A percentile compares a stretch with the other conserved stretches of the same genome.
Evolutionary conservation across 2,888 invertebrate species (phyloP).

Genomic region (Acanthoscelides obtectus): DNA sequence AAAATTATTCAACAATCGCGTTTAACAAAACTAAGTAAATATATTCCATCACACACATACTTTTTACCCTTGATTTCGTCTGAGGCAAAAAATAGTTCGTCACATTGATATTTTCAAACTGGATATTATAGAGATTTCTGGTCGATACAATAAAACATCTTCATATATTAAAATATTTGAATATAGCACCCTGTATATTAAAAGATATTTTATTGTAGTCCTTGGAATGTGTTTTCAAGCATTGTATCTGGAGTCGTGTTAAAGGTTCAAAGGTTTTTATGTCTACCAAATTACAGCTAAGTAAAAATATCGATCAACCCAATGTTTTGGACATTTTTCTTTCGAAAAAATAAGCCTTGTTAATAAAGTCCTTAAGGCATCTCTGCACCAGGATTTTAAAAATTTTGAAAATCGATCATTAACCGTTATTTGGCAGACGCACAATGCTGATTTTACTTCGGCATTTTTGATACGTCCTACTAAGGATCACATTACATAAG

Average conservation of each 20-base stretch:
- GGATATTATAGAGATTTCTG: not conserved
- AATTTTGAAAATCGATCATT: not conserved
- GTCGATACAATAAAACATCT: conserved; percentile 24
- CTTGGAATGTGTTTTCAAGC: not conserved
- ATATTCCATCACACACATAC: not conserved
- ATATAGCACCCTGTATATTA: conserved; percentile 27
- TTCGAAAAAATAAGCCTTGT: too few species aligned
- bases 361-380: too few species aligned
- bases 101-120: not conserved
- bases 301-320: not conserved
- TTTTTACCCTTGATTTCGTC: not conserved
- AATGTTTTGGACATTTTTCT: too few species aligned
- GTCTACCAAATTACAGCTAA: not conserved
- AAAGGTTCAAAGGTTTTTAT: not conserved
- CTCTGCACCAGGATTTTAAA: too few species aligned
- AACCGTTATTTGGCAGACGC: not conserved
- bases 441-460: not conserved
- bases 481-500: conserved; percentile 29
- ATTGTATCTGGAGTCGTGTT: conserved; percentile 3
- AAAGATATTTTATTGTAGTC: conserved; percentile 25
- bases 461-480: conserved; percentile 16
- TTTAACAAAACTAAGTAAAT: not conserved
- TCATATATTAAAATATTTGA: conserved; percentile 22
- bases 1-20: not conserved
- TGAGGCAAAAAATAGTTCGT: not conserved